A percentile compares a stretch with the other conserved stretches of the same genome.
phyloP scores from a whole-genome alignment of 2,113 vertebrate genomes.

The Sander lucioperca region DNA sequence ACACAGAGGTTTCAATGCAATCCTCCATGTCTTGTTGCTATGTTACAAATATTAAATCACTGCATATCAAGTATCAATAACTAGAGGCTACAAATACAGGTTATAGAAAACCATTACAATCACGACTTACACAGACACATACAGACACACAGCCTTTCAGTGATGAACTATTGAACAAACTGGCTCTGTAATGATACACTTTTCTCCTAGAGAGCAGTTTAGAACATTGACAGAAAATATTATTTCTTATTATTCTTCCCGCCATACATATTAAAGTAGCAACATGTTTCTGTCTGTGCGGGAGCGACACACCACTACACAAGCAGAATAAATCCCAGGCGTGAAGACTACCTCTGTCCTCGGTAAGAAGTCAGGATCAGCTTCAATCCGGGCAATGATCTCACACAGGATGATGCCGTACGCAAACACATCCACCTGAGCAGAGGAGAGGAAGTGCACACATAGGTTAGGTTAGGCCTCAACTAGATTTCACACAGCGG shows the following conservation, averaged over 20 bases:
- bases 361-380: conserved; percentile 94
- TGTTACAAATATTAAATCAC: not conserved
- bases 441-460: not conserved
- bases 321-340: not conserved
- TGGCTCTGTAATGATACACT: too few species aligned
- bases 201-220: not conserved
- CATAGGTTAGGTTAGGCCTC: not conserved
- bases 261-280: not conserved
- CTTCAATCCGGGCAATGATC: conserved; percentile 93
- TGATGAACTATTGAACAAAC: too few species aligned
- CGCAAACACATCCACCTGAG: conserved; percentile 89
- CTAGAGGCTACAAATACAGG: too few species aligned
- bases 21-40: not conserved
- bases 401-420: conserved; percentile 96
- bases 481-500: not conserved
- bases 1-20: too few species aligned
- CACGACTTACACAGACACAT: not conserved
- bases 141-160: not conserved
- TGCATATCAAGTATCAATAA: not conserved
- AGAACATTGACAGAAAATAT: not conserved
- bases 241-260: not conserved
- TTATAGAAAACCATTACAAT: too few species aligned
- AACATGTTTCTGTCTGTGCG: not conserved
- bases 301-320: not conserved
- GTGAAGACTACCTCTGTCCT: conserved; percentile 88